Conservation (phyloP, 37 sponge, comb jelly and placozoan species). For the Eunapius fragilis region DNA sequence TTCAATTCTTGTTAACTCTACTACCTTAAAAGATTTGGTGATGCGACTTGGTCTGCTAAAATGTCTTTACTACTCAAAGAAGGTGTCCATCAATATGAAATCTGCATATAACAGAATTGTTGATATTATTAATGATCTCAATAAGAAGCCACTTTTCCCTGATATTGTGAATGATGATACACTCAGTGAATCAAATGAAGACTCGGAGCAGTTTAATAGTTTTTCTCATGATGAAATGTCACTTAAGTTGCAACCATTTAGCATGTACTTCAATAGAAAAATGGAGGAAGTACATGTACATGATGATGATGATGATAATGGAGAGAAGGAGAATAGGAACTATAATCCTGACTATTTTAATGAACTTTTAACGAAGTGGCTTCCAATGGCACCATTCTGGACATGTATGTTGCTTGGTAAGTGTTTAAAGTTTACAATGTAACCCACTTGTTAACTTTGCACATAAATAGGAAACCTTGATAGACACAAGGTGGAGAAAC, state of each 20-base stretch:
- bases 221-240: neutral
- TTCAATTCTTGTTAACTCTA: slow-evolving; percentile 2
- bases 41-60: neutral
- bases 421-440: neutral
- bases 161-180: neutral
- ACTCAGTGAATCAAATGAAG: neutral
- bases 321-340: neutral
- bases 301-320: neutral
- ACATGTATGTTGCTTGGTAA: neutral
- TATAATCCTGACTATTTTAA: neutral
- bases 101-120: neutral
- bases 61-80: neutral
- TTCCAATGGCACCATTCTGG: neutral
- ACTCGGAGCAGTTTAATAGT: neutral
- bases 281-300: neutral
- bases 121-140: neutral
- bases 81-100: neutral
- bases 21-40: neutral
- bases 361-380: neutral
- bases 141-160: neutral
- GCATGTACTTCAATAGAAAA: neutral
- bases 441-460: neutral
- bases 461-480: neutral
- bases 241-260: neutral
- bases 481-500: neutral